A percentile compares a stretch with the other conserved stretches of the same genome.
Conservation (phyloP, 2,797 vertebrate genomes). For the Steatocranus sp. region DNA sequence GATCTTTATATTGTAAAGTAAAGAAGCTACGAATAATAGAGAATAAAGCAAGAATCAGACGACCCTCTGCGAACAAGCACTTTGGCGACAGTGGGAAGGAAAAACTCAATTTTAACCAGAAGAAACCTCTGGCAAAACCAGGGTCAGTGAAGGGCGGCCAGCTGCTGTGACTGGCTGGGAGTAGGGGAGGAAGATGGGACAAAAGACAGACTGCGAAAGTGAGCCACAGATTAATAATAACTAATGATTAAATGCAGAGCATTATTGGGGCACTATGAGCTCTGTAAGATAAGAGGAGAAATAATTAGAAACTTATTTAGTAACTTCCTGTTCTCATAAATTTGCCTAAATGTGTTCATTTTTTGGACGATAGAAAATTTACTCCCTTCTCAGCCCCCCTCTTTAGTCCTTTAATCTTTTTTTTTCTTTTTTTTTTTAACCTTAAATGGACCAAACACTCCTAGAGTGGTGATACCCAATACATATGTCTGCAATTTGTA, state of each 20-base stretch:
- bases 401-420: background rate
- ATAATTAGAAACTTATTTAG: background rate
- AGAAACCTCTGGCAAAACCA: background rate
- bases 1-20: background rate
- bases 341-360: fast-evolving
- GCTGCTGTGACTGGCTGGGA: background rate
- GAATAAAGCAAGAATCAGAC: background rate
- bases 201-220: background rate
- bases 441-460: background rate
- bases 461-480: background rate
- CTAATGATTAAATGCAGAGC: background rate
- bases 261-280: background rate
- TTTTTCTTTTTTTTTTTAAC: background rate
- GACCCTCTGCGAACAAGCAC: background rate
- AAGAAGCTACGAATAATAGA: background rate
- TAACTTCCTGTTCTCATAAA: background rate
- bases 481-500: background rate
- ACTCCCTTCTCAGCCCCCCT: background rate
- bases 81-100: background rate
- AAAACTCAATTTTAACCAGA: background rate
- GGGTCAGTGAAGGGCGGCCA: background rate
- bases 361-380: background rate
- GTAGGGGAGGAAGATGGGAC: background rate
- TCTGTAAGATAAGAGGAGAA: background rate
- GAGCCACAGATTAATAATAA: background rate